Conservation (phyloP, 2,888 invertebrate genomes). For the Seladonia tumulorum region DNA sequence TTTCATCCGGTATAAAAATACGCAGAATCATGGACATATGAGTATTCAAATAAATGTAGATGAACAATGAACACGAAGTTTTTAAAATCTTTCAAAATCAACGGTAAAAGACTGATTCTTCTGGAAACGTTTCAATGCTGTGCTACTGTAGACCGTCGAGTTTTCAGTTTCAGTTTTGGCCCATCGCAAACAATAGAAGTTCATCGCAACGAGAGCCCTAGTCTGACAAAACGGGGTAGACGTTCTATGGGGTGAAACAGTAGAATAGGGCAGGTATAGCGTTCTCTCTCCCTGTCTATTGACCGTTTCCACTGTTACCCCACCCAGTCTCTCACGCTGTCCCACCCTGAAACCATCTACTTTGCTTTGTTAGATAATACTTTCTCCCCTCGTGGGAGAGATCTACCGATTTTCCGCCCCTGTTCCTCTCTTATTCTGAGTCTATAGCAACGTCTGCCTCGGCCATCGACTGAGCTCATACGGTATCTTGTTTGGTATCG, state of each 20-base stretch:
- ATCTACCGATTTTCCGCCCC: constrained; percentile 1
- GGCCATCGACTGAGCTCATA: neutral
- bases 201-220: neutral
- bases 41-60: neutral
- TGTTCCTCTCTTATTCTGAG: neutral
- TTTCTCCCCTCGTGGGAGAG: neutral
- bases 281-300: neutral
- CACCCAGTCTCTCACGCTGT: neutral
- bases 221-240: neutral
- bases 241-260: neutral
- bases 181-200: neutral
- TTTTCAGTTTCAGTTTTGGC: neutral
- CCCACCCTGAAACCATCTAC: neutral
- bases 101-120: neutral
- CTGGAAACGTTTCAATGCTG: neutral
- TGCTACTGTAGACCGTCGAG: neutral
- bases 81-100: neutral
- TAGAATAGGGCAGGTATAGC: neutral
- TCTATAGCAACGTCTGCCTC: neutral
- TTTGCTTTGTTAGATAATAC: constrained; percentile 8
- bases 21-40: neutral
- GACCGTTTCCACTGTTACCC: neutral
- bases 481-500: neutral
- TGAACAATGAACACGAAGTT: neutral
- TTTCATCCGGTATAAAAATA: neutral